Percentiles rank a stretch among this genome's conserved stretches.
Evolutionary conservation across 2,113 vertebrate species (phyloP).

Genomic region (Cryptomyrus ogoouensis): DNA sequence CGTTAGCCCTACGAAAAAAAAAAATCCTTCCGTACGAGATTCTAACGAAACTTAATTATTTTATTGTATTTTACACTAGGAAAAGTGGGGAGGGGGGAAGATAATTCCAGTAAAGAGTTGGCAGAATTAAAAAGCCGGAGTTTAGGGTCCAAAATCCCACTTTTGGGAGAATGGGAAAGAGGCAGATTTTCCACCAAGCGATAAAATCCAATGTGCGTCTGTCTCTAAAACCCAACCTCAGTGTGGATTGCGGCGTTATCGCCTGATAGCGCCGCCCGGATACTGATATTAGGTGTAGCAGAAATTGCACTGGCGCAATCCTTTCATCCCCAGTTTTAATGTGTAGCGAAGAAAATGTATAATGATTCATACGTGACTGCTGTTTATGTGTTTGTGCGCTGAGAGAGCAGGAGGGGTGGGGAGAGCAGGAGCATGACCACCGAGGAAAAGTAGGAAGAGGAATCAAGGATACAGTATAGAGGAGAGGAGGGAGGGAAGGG

Average conservation of each 20-base stretch:
- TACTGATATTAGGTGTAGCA: not conserved
- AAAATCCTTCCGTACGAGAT: not conserved
- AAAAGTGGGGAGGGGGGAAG: not conserved
- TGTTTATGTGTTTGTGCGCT: not conserved
- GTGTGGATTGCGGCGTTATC: not conserved
- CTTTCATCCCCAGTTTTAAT: not conserved
- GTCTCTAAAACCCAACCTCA: not conserved
- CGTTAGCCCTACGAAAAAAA: not conserved
- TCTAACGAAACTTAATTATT: not conserved
- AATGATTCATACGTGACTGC: not conserved
- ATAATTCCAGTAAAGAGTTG: not conserved
- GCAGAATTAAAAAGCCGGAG: not conserved
- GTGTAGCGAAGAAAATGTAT: not conserved
- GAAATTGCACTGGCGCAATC: not conserved
- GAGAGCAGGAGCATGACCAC: constrained; percentile 44
- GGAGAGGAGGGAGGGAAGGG: constrained; percentile 39
- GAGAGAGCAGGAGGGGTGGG: not conserved
- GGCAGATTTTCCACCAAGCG: not conserved
- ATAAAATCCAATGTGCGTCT: not conserved
- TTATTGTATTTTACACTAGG: not conserved
- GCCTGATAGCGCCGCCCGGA: not conserved
- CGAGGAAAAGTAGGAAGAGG: constrained; percentile 54
- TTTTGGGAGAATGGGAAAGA: not conserved
- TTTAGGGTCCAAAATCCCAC: not conserved
- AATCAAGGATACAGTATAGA: constrained; percentile 28